These are phyloP conservation scores for Apogon talboti DNA, from an alignment of 2,797 vertebrate genomes.

Conservation along the genomic window DNA sequence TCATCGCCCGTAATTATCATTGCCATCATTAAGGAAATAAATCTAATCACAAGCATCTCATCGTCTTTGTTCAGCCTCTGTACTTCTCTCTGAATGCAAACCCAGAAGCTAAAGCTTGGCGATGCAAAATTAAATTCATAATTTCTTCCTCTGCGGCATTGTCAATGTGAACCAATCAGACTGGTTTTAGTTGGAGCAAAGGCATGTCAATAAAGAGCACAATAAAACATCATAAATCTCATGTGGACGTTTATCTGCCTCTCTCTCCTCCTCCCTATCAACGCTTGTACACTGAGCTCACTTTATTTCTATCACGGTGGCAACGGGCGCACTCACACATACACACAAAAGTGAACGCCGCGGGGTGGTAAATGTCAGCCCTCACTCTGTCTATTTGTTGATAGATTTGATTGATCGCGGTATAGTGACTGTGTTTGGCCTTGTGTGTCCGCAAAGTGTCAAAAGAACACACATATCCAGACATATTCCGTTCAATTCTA, in stretches of 20 bases:
- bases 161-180: neutral
- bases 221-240: constrained; percentile 1
- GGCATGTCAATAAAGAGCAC: neutral
- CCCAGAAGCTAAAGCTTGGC: constrained; percentile 13
- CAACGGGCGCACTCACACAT: constrained; percentile 14
- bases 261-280: neutral
- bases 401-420: constrained; percentile 69
- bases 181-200: constrained; percentile 4
- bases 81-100: neutral
- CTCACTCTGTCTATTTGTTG: constrained; percentile 68
- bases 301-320: constrained; percentile 8
- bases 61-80: constrained; percentile 1
- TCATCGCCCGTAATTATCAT: constrained; percentile 28
- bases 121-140: neutral
- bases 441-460: constrained; percentile 28
- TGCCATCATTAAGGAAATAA: constrained; percentile 18
- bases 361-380: constrained; percentile 72
- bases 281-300: constrained; percentile 6
- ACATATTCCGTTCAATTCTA: neutral
- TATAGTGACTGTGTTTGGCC: constrained; percentile 18
- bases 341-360: constrained; percentile 42
- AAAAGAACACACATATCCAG: constrained; percentile 19
- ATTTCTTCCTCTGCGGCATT: constrained; percentile 3
- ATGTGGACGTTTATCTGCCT: neutral
- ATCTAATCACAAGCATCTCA: constrained; percentile 35